Evolutionary conservation across 2,797 vertebrate genomes (phyloP).

Genomic region (Nyctalus aviator): DNA sequence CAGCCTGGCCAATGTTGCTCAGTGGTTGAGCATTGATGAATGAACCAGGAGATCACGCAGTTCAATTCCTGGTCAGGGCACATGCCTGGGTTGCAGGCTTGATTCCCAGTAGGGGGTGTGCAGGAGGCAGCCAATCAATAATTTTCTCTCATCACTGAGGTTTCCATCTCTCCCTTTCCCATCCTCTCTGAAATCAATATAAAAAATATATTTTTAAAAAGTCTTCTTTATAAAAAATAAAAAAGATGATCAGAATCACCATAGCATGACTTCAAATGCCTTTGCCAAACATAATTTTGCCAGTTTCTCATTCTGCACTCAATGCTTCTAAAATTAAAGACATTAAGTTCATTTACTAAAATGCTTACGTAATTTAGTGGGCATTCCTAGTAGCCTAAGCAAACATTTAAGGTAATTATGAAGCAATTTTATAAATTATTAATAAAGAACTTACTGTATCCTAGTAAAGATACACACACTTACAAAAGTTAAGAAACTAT

Average conservation of each 20-base stretch:
- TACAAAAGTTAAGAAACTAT: slow-evolving; percentile 37
- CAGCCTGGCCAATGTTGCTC: not conserved
- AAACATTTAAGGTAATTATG: slow-evolving; percentile 19
- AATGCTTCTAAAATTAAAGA: slow-evolving; percentile 51
- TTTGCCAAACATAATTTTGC: slow-evolving; percentile 5
- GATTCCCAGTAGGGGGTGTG: too few relatives aligned
- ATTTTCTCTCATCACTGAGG: too few relatives aligned
- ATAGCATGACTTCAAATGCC: not conserved
- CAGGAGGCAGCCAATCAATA: too few relatives aligned
- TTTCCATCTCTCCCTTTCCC: too few relatives aligned
- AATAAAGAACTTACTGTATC: not conserved
- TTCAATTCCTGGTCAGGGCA: too few relatives aligned
- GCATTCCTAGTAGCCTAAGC: slow-evolving; percentile 8
- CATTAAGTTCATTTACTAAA: slow-evolving; percentile 44
- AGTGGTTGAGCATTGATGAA: too few relatives aligned
- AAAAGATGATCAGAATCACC: slow-evolving; percentile 39
- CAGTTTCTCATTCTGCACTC: not conserved
- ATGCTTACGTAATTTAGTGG: slow-evolving; percentile 20
- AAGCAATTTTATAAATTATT: slow-evolving; percentile 19
- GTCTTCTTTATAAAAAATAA: too few relatives aligned
- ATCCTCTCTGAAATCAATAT: too few relatives aligned
- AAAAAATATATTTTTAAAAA: too few relatives aligned
- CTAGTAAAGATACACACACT: not conserved
- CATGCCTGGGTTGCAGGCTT: too few relatives aligned
- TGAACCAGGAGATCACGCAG: too few relatives aligned